Conservation (phyloP, 2,113 vertebrate genomes). For the Antechinus flavipes region DNA sequence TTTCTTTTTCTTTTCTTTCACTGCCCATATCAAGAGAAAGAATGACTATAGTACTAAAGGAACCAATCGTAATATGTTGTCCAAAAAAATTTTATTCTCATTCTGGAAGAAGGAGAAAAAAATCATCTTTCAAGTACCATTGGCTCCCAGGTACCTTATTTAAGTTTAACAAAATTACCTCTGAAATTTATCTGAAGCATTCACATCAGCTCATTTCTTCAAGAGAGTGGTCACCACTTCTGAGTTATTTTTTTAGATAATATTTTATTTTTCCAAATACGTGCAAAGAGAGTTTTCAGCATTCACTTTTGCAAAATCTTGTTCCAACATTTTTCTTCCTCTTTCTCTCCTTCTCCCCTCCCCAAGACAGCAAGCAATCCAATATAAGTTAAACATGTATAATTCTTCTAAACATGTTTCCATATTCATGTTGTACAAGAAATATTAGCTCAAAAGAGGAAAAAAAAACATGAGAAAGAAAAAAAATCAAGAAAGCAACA, state of each 20-base stretch:
- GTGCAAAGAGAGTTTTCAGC: too few species aligned
- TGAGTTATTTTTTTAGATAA: conserved; percentile 78
- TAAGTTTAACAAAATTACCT: conserved; percentile 75
- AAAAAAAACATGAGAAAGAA: too few species aligned
- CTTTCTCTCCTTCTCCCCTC: too few species aligned
- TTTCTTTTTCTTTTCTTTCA: not conserved
- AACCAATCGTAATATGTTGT: not conserved
- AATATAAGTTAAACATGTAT: too few species aligned
- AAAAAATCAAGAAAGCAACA: too few species aligned
- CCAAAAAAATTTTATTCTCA: not conserved
- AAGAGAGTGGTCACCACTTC: conserved; percentile 91
- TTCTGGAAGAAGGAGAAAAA: not conserved
- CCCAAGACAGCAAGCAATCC: too few species aligned
- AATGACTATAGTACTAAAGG: conserved; percentile 2
- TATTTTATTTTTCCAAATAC: too few species aligned
- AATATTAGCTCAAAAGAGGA: too few species aligned
- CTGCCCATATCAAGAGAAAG: not conserved
- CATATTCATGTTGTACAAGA: too few species aligned
- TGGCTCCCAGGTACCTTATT: not conserved
- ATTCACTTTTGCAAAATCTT: too few species aligned
- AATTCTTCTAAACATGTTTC: too few species aligned
- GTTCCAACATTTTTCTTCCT: too few species aligned
- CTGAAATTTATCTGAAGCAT: conserved; percentile 83
- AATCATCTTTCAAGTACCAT: not conserved
- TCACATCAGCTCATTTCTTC: conserved; percentile 87